Evolutionary conservation across 2,888 invertebrate species (phyloP).

Genomic region (Teleiodes luculella): DNA sequence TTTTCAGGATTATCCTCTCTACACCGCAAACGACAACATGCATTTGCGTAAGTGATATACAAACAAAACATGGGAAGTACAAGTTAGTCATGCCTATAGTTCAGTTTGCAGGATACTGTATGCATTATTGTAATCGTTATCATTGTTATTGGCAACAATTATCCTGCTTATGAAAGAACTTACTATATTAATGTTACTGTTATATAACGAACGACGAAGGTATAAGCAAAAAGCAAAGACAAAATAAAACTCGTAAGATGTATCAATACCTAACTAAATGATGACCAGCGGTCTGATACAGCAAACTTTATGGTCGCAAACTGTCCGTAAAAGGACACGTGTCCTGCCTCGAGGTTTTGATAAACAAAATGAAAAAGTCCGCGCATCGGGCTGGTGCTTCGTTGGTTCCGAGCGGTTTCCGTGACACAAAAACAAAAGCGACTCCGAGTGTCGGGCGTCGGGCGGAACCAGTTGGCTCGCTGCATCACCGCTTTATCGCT

Average conservation of each 20-base stretch:
- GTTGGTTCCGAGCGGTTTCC: conserved; percentile 39
- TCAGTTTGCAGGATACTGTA: conserved; percentile 4
- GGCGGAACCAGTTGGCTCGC: conserved; percentile 50
- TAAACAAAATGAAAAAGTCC: conserved; percentile 2
- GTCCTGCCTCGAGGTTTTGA: neutral
- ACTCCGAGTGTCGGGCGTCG: conserved; percentile 13
- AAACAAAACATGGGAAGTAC: conserved; percentile 31
- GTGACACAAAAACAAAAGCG: conserved; percentile 54
- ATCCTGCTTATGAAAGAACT: neutral
- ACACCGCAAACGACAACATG: neutral
- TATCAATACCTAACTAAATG: too few relatives aligned
- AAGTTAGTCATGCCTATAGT: conserved; percentile 29
- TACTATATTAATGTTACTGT: neutral
- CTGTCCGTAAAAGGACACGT: conserved; percentile 1
- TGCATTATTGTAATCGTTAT: conserved; percentile 3
- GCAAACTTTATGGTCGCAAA: neutral
- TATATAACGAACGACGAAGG: too few relatives aligned
- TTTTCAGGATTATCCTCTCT: conserved; percentile 11
- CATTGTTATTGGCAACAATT: neutral
- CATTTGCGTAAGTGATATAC: conserved; percentile 4
- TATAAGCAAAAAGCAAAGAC: too few relatives aligned
- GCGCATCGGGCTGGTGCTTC: conserved; percentile 2
- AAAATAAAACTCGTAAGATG: too few relatives aligned
- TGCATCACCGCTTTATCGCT: conserved; percentile 47
- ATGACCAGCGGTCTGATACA: neutral